phyloP scores from a whole-genome alignment of 1,140 invertebrate species.

The Drosophila insularis region DNA sequence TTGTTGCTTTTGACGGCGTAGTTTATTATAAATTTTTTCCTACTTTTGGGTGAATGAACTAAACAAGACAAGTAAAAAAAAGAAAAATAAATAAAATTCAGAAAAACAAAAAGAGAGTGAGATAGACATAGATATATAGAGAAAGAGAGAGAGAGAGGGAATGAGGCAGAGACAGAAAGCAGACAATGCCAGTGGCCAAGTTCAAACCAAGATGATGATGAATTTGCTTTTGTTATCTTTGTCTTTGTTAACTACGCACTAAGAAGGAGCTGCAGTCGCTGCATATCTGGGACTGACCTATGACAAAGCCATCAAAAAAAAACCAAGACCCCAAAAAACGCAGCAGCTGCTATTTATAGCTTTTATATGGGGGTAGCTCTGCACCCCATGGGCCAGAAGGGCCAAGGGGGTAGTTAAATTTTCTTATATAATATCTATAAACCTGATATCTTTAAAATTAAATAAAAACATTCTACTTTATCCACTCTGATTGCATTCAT shows the following conservation, averaged over 20 bases:
- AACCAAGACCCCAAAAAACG: conserved; percentile 14
- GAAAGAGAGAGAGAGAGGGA: not conserved
- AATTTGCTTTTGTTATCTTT: conserved; percentile 5
- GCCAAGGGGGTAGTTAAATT: not conserved
- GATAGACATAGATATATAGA: conserved; percentile 10
- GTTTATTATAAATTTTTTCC: conserved; percentile 37
- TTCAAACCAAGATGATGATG: not conserved
- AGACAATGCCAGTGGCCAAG: conserved; percentile 6
- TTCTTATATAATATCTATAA: conserved; percentile 7
- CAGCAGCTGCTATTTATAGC: conserved; percentile 26
- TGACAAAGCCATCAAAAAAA: conserved; percentile 59
- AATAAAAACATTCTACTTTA: conserved; percentile 6
- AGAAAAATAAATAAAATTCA: not conserved
- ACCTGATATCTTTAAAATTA: not conserved
- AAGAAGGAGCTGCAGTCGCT: not conserved
- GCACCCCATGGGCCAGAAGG: not conserved
- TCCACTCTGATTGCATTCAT: not conserved
- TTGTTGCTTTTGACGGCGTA: conserved; percentile 61
- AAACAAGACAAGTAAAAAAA: conserved; percentile 51
- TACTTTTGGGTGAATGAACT: conserved; percentile 66
- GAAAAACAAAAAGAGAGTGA: conserved; percentile 12
- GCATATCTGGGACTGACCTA: conserved; percentile 3
- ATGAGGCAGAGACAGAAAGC: not conserved
- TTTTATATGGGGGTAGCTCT: not conserved
- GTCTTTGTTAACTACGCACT: conserved; percentile 6